Conservation (phyloP, 2,113 vertebrate genomes). For the Elachura formosa region DNA sequence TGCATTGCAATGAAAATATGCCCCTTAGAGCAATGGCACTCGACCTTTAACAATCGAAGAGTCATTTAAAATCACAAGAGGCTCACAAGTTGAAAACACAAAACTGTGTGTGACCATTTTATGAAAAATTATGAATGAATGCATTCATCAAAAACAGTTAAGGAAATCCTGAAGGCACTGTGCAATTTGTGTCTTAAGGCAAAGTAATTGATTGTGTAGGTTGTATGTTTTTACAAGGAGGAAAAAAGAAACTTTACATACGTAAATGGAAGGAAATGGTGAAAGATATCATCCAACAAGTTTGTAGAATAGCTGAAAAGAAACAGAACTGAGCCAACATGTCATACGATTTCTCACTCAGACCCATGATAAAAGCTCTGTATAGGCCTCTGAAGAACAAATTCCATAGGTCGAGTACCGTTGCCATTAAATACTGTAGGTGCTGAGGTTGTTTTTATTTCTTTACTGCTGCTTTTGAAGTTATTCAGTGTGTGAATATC, state of each 20-base stretch:
- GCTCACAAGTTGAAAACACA: slow-evolving; percentile 8
- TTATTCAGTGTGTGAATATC: neutral
- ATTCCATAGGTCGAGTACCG: slow-evolving; percentile 12
- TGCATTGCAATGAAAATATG: slow-evolving; percentile 1
- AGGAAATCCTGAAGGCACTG: neutral
- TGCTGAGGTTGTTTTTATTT: slow-evolving; percentile 38
- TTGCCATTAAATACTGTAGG: slow-evolving; percentile 20
- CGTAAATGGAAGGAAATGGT: neutral
- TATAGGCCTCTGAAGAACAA: slow-evolving; percentile 7
- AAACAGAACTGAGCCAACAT: neutral
- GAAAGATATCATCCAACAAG: slow-evolving; percentile 19
- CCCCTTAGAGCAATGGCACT: neutral
- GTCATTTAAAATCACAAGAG: slow-evolving; percentile 30
- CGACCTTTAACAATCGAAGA: neutral
- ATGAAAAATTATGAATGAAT: slow-evolving; percentile 17
- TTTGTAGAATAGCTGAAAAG: neutral
- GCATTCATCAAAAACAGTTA: slow-evolving; percentile 11
- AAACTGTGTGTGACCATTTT: neutral
- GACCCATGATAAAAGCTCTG: slow-evolving; percentile 35
- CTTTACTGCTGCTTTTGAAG: slow-evolving; percentile 29
- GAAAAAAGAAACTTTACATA: neutral
- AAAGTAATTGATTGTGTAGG: neutral
- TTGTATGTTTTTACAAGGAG: slow-evolving; percentile 29
- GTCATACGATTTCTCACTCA: slow-evolving; percentile 11
- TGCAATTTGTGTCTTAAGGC: neutral